Evolutionary conservation across 2,113 vertebrate species (phyloP), one percentile per base, ranked within the genome.

Genomic region (Corydoras sp.): DNA sequence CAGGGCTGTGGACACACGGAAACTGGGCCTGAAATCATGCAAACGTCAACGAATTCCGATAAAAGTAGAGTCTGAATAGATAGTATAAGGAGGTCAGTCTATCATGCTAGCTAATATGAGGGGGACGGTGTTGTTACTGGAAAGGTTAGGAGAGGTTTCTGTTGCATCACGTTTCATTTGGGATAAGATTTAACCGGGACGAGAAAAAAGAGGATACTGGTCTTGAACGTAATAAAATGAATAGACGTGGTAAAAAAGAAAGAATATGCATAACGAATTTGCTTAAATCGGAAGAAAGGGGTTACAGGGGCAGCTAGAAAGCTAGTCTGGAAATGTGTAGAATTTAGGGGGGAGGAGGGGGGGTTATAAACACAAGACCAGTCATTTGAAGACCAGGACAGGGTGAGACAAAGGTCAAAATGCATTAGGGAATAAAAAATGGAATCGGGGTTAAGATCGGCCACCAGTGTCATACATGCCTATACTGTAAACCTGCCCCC

Each of bases 391-490:
- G n/a, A 59, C 58, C 66, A 70, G 31, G 79, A 66, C 69, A 75
- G 80, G 76, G 79, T 14, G 49, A 43, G 74, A 55, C 58, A 30
- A 63, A 64, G 72, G 67, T 66, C 15, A 58, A 76, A 70, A 60
- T 66, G 65, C 65, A 66, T 50, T 80, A 82, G 80, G 79, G 80
- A 85, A 43, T 43, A 43, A 43, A 43, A 79, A 81, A 83, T 68
- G 71, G 58, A 60, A 65, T 59, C 14, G 56, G 72, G 71, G 66
- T 60, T 64, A 74, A 69, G 68, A 68, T 81, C 83, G 81, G 83
- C 80, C 83, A 83, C 82, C 81, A 69, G 81, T 81, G 78, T 91
- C 93, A 90, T 24, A 24, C 18, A 24, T 91, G 93, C 93, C 95
- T 91, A 86, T 62, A 88, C 92, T 87, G 72, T 85, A 86, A 75